Percentiles rank a stretch among this genome's conserved stretches.
phyloP scores from a whole-genome alignment of 2,888 invertebrate genomes.

The Mellilla xanthometata region DNA sequence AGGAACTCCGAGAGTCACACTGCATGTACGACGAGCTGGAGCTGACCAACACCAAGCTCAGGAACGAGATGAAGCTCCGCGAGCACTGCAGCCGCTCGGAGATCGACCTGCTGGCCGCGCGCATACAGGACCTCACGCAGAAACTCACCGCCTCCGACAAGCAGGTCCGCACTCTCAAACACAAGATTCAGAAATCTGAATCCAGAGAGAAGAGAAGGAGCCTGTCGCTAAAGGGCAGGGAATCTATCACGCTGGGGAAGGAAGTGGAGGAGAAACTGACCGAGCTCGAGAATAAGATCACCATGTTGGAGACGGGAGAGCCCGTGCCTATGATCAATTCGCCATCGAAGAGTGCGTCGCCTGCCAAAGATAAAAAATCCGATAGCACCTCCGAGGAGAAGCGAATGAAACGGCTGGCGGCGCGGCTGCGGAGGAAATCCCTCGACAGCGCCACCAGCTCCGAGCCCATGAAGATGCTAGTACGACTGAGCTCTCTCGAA shows the following conservation, averaged over 20 bases:
- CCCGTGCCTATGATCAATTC: slow-evolving; percentile 68
- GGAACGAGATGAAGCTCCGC: slow-evolving; percentile 86
- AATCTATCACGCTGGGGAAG: slow-evolving; percentile 90
- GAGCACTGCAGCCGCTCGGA: slow-evolving; percentile 87
- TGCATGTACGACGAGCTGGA: slow-evolving; percentile 91
- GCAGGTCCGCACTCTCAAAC: slow-evolving; percentile 89
- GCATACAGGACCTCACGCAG: slow-evolving; percentile 91
- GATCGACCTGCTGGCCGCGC: slow-evolving; percentile 89
- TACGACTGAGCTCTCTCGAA: slow-evolving; percentile 89
- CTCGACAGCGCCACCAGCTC: slow-evolving; percentile 90
- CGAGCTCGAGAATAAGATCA: slow-evolving; percentile 91
- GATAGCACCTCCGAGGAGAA: slow-evolving; percentile 71
- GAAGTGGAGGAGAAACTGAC: slow-evolving; percentile 92
- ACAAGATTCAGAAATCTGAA: slow-evolving; percentile 90
- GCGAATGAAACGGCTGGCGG: slow-evolving; percentile 76
- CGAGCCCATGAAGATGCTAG: slow-evolving; percentile 91
- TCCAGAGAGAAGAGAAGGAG: slow-evolving; percentile 90
- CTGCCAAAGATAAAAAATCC: slow-evolving; percentile 81
- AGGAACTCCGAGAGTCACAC: slow-evolving; percentile 90
- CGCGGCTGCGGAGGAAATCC: slow-evolving; percentile 87
- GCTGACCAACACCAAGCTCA: slow-evolving; percentile 88
- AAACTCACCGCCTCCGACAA: slow-evolving; percentile 92
- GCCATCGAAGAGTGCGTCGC: slow-evolving; percentile 78
- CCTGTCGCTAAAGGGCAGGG: slow-evolving; percentile 91
- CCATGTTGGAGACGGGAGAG: slow-evolving; percentile 83